Evolutionary conservation across 2,888 invertebrate species (phyloP), one percentile per base, ranked within the genome.

Genomic region (Cheilosia urbana): DNA sequence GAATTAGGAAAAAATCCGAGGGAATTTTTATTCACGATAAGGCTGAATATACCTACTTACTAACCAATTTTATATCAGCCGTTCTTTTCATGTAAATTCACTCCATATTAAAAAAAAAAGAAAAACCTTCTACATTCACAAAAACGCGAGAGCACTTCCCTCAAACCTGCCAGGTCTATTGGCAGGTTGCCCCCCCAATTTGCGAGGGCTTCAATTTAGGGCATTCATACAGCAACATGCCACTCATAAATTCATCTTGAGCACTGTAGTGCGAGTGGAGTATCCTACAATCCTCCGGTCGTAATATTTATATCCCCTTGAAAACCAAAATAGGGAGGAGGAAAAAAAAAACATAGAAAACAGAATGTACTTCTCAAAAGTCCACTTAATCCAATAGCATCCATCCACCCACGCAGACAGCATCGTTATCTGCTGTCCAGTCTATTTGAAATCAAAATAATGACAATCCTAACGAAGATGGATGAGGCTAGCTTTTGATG

Each of bases 391-490:
- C 37, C 19, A 62, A 53, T n/a, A 27, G 69, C 51, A 53, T 49
- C 58, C 49, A 53, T n/a, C 58, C 58, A 17, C 40, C 55, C 47
- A 17, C 27, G 42, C 45, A 37, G 24, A 45, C 13, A 49, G 17
- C 84, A 76, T 84, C 75, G 65, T 80, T 80, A 80, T 65, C 58
- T 47, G 37, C 62, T 68, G 73, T 75, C 80, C 58, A 75, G 62
- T 66, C 73, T 80, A 65, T 84, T 75, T 75, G 75, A 80, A 71
- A 66, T 76, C 71, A 80, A 79, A 73, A 76, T 80, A 84, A 84
- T 84, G 75, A 66, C 75, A 84, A 47, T 53, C 79, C 75, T 80
- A 80, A 84, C 84, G 84, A 84, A 84, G 84, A 84, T 80, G 84
- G 75, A 84, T 84, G 84, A 71, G 62, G 58, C 63, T 75, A 78